These are phyloP conservation scores for Papilio aristodemus DNA, from an alignment of 1,140 invertebrate genomes.

Conservation along the genomic window DNA sequence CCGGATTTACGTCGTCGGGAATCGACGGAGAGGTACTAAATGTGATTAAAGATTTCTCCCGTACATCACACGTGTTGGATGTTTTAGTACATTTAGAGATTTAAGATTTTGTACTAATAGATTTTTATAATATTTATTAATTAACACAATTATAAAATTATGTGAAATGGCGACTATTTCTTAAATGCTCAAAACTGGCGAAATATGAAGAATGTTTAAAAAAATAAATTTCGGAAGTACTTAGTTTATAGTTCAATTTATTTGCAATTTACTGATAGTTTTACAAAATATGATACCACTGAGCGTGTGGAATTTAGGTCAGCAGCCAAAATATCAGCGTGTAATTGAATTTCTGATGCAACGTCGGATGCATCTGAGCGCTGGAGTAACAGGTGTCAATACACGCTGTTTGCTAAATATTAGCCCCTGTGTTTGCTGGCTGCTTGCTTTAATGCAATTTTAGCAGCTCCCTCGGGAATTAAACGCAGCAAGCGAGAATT, in stretches of 20 bases:
- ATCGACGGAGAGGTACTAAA: constrained; percentile 6
- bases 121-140: no score
- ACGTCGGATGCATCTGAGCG: constrained; percentile 45
- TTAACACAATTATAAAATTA: no score
- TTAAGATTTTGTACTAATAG: constrained; percentile 5
- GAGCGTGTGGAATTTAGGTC: constrained; percentile 39
- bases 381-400: constrained; percentile 65
- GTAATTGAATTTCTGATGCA: constrained; percentile 70
- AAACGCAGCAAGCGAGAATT: background rate
- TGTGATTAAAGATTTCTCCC: constrained; percentile 31
- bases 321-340: constrained; percentile 49
- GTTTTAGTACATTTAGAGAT: background rate
- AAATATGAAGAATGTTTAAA: background rate
- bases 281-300: constrained; percentile 30
- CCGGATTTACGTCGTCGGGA: constrained; percentile 39
- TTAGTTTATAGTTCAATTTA: no score
- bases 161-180: no score
- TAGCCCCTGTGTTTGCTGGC: background rate
- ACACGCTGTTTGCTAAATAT: constrained; percentile 34
- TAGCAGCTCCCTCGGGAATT: background rate
- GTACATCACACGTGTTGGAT: constrained; percentile 1
- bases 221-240: constrained; percentile 13
- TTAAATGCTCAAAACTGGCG: constrained; percentile 33
- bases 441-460: background rate
- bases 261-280: no score